Evolutionary conservation across 2,888 invertebrate species (phyloP).

Genomic region (Andrena flavipes): DNA sequence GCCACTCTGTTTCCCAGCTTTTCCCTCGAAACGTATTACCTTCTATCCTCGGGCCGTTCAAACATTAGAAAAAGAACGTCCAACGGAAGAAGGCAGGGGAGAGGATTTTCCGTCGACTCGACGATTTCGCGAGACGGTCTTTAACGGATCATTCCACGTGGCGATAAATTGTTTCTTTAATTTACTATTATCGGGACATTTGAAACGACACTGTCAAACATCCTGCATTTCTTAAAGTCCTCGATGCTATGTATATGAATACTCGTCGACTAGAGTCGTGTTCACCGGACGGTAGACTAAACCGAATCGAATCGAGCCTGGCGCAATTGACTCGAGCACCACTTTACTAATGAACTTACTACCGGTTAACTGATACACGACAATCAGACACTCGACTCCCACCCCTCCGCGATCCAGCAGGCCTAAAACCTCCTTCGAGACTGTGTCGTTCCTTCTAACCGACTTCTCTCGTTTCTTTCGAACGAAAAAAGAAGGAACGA

Average conservation of each 20-base stretch:
- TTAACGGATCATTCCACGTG: background rate
- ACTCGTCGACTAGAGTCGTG: background rate
- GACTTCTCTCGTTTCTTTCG: background rate
- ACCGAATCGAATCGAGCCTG: slow-evolving; percentile 53
- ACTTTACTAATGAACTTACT: slow-evolving; percentile 76
- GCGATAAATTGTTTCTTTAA: background rate
- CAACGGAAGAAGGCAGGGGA: background rate
- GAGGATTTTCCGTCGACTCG: background rate
- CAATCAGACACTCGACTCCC: background rate
- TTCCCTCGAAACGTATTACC: background rate
- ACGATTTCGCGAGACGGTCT: background rate
- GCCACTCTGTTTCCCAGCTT: background rate
- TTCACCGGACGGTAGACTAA: background rate
- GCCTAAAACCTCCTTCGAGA: background rate
- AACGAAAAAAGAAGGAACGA: no score
- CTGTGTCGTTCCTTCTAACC: background rate
- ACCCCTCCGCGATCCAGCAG: background rate
- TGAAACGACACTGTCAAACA: background rate
- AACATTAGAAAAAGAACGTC: background rate
- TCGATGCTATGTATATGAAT: no score
- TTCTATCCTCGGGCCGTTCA: background rate
- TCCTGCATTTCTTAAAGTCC: background rate
- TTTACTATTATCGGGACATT: background rate
- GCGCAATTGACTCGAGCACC: slow-evolving; percentile 74
- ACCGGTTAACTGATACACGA: slow-evolving; percentile 65